These are phyloP conservation scores for Heterotis niloticus DNA, from an alignment of 2,113 vertebrate genomes.

Conservation along the genomic window DNA sequence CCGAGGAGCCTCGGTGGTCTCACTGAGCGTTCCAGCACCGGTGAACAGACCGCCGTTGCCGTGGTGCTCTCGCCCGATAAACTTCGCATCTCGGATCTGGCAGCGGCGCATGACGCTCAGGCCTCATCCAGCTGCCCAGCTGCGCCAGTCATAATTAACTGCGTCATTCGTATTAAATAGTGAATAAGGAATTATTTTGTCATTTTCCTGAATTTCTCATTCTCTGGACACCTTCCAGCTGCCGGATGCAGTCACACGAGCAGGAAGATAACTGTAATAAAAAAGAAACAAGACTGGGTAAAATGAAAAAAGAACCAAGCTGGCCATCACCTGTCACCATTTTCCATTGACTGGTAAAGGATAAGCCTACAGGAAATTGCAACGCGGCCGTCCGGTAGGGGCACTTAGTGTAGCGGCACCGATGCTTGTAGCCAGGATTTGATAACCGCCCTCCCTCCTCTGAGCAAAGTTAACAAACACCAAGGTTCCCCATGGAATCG, in stretches of 20 bases:
- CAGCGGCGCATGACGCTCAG: not conserved
- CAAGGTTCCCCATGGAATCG: not conserved
- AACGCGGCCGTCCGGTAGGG: not conserved
- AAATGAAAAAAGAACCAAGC: not conserved
- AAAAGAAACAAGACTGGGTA: not conserved
- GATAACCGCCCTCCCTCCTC: not conserved
- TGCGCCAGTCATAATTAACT: not conserved
- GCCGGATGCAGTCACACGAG: not conserved
- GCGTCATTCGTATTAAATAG: not conserved
- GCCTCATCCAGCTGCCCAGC: not conserved
- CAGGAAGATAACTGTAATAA: not conserved
- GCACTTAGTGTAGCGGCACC: not conserved
- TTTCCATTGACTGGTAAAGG: constrained; percentile 3
- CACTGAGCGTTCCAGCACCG: not conserved
- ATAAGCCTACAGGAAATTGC: constrained; percentile 19
- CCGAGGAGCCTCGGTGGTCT: too few relatives aligned
- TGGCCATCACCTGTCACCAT: not conserved
- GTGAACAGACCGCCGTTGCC: too few relatives aligned
- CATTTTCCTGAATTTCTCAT: constrained; percentile 3
- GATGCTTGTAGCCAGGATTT: not conserved
- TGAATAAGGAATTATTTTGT: constrained; percentile 19
- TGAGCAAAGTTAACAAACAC: not conserved
- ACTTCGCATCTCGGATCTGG: not conserved
- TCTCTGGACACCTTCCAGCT: not conserved
- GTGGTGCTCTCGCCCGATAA: not conserved